Percentiles rank a stretch among this genome's conserved stretches.
Evolutionary conservation across 2,888 invertebrate species (phyloP).

Genomic region (Synergus itoensis): DNA sequence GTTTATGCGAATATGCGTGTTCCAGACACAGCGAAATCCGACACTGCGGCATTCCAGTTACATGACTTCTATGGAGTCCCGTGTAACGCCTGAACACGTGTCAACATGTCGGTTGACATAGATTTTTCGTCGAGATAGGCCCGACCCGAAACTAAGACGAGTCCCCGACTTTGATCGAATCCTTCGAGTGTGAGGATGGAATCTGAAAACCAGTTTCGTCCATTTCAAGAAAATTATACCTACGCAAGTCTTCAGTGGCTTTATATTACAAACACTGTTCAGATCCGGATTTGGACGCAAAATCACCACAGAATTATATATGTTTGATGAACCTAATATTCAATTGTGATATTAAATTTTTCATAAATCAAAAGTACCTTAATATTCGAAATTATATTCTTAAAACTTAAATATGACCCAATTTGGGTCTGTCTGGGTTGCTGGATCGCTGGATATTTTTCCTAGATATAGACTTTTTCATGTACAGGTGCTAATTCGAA

Average conservation of each 20-base stretch:
- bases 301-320: background rate
- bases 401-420: background rate
- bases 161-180: slow-evolving; percentile 64
- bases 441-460: background rate
- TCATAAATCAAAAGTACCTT: too few relatives aligned
- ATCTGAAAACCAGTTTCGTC: slow-evolving; percentile 66
- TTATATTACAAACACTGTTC: slow-evolving; percentile 46
- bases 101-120: slow-evolving; percentile 75
- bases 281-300: background rate
- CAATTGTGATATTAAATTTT: too few relatives aligned
- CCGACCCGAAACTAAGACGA: slow-evolving; percentile 56
- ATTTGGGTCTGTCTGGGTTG: background rate
- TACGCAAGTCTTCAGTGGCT: slow-evolving; percentile 32
- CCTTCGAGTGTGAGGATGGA: slow-evolving; percentile 49
- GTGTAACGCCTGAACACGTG: slow-evolving; percentile 70
- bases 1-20: slow-evolving; percentile 51
- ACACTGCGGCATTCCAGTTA: slow-evolving; percentile 69
- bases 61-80: slow-evolving; percentile 60
- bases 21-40: slow-evolving; percentile 69
- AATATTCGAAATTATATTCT: background rate
- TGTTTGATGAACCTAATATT: too few relatives aligned
- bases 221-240: slow-evolving; percentile 52
- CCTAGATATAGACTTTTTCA: background rate
- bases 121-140: slow-evolving; percentile 72
- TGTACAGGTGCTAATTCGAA: slow-evolving; percentile 19